Evolutionary conservation across 2,888 invertebrate species (phyloP).

Genomic region (Cephus rjabovi): DNA sequence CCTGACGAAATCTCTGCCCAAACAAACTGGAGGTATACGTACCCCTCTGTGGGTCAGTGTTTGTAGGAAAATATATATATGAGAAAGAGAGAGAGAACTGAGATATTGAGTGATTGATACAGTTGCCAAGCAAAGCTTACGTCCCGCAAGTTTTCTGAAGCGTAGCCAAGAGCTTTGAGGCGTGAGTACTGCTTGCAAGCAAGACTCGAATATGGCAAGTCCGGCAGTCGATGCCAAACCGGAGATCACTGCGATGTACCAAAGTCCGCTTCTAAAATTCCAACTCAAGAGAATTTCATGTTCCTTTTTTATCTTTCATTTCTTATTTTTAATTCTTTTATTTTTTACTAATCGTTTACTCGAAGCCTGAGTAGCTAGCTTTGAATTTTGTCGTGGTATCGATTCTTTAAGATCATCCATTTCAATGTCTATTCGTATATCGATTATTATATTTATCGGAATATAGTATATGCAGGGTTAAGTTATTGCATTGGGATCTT

Average conservation of each 20-base stretch:
- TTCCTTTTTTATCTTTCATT: background rate
- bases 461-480: background rate
- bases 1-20: constrained; percentile 44
- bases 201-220: constrained; percentile 39
- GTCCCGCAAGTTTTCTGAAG: constrained; percentile 56
- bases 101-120: constrained; percentile 58
- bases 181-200: constrained; percentile 30
- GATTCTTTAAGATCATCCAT: background rate
- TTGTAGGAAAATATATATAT: no score
- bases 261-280: background rate
- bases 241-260: constrained; percentile 41
- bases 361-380: background rate
- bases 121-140: constrained; percentile 51
- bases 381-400: background rate
- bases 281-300: background rate
- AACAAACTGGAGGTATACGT: constrained; percentile 46
- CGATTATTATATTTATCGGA: background rate
- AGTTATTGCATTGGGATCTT: background rate
- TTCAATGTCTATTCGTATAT: no score
- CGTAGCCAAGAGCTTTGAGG: constrained; percentile 44
- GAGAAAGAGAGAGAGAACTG: constrained; percentile 23
- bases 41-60: constrained; percentile 5
- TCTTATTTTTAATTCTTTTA: background rate
- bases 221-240: constrained; percentile 48
- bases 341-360: background rate